These are phyloP conservation scores for Aythya baeri DNA, from an alignment of 2,113 vertebrate genomes.

Conservation along the genomic window DNA sequence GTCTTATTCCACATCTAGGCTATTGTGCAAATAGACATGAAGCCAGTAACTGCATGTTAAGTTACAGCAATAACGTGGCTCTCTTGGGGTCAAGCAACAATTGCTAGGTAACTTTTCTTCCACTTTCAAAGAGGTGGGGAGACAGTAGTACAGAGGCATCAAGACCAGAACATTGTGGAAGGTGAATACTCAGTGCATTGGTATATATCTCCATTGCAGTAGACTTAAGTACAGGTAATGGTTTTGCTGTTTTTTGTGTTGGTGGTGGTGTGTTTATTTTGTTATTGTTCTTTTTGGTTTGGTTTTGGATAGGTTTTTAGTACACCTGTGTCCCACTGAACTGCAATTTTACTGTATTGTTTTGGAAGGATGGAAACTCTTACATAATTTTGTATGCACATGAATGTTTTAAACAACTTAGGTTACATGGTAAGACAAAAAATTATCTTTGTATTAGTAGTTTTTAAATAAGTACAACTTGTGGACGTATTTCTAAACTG, in stretches of 20 bases:
- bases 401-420: not conserved
- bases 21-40: rapidly evolving
- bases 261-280: not conserved
- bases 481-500: not conserved
- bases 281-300: not conserved
- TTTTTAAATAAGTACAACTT: not conserved
- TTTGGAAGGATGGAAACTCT: not conserved
- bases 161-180: not conserved
- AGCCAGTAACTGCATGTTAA: not conserved
- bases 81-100: not conserved
- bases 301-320: not conserved
- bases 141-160: not conserved
- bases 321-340: not conserved
- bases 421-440: not conserved
- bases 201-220: not conserved
- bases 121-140: not conserved
- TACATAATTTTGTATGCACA: not conserved
- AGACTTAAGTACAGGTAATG: not conserved
- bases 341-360: not conserved
- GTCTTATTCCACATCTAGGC: not conserved
- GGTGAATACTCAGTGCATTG: not conserved
- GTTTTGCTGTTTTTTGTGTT: not conserved
- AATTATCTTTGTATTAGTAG: not conserved
- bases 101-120: not conserved
- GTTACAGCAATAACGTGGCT: not conserved